A percentile compares a stretch with the other conserved stretches of the same genome.
phyloP scores from a whole-genome alignment of 2,113 vertebrate species.

The Micromys minutus region DNA sequence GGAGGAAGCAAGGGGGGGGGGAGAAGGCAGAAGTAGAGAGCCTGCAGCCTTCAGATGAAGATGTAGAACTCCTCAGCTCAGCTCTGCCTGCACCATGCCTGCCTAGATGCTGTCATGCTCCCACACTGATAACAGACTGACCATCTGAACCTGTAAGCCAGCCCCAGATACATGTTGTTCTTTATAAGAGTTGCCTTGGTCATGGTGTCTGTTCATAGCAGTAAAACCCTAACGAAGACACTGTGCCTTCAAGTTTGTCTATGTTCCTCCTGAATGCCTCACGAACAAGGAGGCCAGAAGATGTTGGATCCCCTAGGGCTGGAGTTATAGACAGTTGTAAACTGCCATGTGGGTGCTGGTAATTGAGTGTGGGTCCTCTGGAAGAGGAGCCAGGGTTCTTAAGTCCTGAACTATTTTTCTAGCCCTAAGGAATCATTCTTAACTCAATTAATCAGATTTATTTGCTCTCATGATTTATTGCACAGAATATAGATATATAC shows the following conservation, averaged over 20 bases:
- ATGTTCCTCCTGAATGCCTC: not conserved
- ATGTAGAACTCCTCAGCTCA: no score
- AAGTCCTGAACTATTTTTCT: not conserved
- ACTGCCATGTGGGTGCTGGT: not conserved
- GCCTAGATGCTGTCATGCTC: no score
- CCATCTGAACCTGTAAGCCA: no score
- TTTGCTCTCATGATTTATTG: conserved; percentile 15
- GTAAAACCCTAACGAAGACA: no score
- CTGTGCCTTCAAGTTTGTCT: not conserved
- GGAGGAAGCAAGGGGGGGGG: not conserved
- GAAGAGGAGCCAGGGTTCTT: not conserved
- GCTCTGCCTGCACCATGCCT: no score
- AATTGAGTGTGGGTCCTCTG: not conserved
- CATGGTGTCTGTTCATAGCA: no score
- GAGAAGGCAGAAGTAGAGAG: no score
- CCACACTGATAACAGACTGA: no score
- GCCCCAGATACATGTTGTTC: no score
- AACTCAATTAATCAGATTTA: conserved; percentile 7
- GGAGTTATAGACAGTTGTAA: not conserved
- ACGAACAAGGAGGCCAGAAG: not conserved
- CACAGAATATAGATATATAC: not conserved
- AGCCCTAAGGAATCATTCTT: conserved; percentile 27
- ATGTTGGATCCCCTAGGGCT: not conserved
- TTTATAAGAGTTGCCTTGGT: no score
- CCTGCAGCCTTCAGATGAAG: no score